Evolutionary conservation across 2,888 invertebrate genomes (phyloP).

Genomic region (Melolontha melolontha): DNA sequence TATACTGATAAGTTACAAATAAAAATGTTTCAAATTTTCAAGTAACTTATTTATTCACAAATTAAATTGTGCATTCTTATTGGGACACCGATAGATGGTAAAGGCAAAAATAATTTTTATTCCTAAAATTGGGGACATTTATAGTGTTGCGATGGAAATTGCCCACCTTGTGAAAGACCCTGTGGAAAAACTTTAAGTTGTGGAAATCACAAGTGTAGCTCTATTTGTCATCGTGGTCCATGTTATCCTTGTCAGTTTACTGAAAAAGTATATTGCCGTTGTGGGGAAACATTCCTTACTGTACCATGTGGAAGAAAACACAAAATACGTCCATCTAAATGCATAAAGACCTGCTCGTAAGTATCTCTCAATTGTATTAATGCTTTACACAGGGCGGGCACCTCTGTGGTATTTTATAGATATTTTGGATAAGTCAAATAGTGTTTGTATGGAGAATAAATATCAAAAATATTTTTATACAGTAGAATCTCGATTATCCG

Average conservation of each 20-base stretch:
- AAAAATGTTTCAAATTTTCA: no score
- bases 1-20: no score
- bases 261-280: conserved; percentile 81
- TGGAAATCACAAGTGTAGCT: conserved; percentile 87
- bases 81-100: no score
- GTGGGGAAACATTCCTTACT: conserved; percentile 80
- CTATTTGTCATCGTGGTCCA: conserved; percentile 83
- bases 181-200: conserved; percentile 88
- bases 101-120: no score
- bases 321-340: conserved; percentile 83
- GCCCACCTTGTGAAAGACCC: conserved; percentile 84
- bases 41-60: no score
- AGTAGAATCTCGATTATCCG: no score
- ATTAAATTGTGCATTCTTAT: no score
- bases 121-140: conserved; percentile 44
- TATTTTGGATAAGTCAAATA: no score
- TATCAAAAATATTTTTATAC: neutral
- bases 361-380: conserved; percentile 45
- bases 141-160: conserved; percentile 87
- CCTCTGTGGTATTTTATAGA: no score
- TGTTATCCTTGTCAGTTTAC: conserved; percentile 87
- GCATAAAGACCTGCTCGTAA: conserved; percentile 78
- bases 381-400: no score
- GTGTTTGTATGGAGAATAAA: no score
- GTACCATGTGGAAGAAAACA: conserved; percentile 90